These are phyloP conservation scores for Acleris cristana DNA, from an alignment of 2,888 invertebrate genomes.

Conservation along the genomic window DNA sequence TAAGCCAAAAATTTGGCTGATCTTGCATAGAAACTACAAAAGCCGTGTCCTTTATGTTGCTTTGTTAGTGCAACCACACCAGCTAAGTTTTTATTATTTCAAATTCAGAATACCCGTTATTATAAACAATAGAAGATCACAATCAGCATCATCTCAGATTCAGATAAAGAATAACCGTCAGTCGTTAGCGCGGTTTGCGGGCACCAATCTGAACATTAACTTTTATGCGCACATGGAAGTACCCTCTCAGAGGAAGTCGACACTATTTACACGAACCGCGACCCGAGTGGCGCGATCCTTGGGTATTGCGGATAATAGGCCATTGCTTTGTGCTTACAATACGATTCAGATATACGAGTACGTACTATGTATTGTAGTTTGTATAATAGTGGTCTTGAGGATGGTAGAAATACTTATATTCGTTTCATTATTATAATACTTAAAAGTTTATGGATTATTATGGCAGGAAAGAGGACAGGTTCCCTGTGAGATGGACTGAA, in stretches of 20 bases:
- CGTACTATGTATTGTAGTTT: not conserved
- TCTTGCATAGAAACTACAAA: no score
- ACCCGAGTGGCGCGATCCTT: constrained; percentile 42
- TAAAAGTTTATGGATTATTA: no score
- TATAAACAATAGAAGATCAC: constrained; percentile 2
- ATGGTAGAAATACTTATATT: no score
- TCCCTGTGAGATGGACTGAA: no score
- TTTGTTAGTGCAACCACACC: no score
- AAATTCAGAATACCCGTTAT: not conserved
- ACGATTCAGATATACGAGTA: not conserved
- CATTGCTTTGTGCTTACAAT: constrained; percentile 3
- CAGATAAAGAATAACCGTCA: constrained; percentile 45
- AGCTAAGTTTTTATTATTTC: no score
- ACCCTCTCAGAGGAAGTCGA: constrained; percentile 41
- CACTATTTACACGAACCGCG: constrained; percentile 44
- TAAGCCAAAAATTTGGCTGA: no score
- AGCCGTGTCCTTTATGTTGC: no score
- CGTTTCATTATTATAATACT: no score
- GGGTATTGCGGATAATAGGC: constrained; percentile 16
- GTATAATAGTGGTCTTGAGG: not conserved
- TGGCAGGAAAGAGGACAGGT: no score
- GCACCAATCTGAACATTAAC: constrained; percentile 52
- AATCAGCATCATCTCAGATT: constrained; percentile 15
- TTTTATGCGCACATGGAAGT: constrained; percentile 51
- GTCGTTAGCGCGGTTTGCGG: constrained; percentile 45